phyloP scores from a whole-genome alignment of 2,888 invertebrate genomes.

The Leptinotarsa tumamoca region DNA sequence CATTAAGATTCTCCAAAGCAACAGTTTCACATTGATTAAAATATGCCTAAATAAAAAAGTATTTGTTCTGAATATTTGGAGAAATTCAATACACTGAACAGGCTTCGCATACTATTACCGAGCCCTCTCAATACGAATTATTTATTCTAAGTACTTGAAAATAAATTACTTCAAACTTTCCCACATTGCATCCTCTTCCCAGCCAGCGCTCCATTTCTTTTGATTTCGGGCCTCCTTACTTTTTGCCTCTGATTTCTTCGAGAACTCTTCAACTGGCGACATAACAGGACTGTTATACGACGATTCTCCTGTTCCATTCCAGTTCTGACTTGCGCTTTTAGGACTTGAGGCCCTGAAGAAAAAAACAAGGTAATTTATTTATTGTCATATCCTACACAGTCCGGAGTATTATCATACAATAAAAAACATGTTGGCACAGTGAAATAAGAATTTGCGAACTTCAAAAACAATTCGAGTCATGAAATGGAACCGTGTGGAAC shows the following conservation, averaged over 20 bases:
- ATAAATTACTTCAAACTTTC: slow-evolving; percentile 69
- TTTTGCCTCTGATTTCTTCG: slow-evolving; percentile 52
- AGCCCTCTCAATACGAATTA: slow-evolving; percentile 6
- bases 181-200: slow-evolving; percentile 74
- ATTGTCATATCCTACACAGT: too few relatives aligned
- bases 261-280: slow-evolving; percentile 54
- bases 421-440: too few relatives aligned
- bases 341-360: slow-evolving; percentile 63
- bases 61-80: not conserved
- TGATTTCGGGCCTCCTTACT: slow-evolving; percentile 60
- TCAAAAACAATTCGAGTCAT: not conserved
- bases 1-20: too few relatives aligned
- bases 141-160: not conserved
- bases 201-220: slow-evolving; percentile 64
- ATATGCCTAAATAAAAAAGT: not conserved
- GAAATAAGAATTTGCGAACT: too few relatives aligned
- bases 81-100: not conserved
- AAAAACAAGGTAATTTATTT: not conserved
- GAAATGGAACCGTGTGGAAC: too few relatives aligned
- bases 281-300: slow-evolving; percentile 55
- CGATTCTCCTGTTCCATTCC: slow-evolving; percentile 46
- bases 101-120: not conserved
- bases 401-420: too few relatives aligned
- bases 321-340: slow-evolving; percentile 61
- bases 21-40: too few relatives aligned